Base-by-base conservation (phyloP, 2,888 invertebrate genomes). In the Himalopsyche japonica region DNA sequence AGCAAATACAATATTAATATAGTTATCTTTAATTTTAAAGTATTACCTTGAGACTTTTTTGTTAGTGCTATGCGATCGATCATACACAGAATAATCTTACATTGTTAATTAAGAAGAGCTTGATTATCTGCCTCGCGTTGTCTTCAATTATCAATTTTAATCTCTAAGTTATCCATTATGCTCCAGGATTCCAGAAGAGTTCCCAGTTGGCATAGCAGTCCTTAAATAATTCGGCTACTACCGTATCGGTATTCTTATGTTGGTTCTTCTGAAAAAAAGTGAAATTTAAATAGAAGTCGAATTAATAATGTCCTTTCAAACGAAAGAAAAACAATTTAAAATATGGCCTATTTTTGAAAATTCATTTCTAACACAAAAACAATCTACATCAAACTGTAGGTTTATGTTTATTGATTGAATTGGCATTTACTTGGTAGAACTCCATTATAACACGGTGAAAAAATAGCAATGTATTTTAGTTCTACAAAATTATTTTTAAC, bases 211-310 rank as follows among this genome's bases (percentile, higher is more conserved):
- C 34, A 43, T n/a, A 78, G 27, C 18, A 78, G 47, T 78, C 47
- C 43, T 78, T 78, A 20, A 78, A 78, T 15, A 78, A 34, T 78
- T 43, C n/a, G 24, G 12, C 3, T 10, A 24, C 10, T 24, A 43
- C 78, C 37, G 32, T 8, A 47, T 20, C 20, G 24, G 24, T 47
- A 37, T 27, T 70, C 77, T 82, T 70, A 80, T 18, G 83, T 64
- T 15, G 82, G 76, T 48, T 76, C 79, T 82, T 82, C 79, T 84
- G 76, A 20, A 27, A 79, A 84, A 47, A 77, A 57, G 57, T 24
- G 32, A n/a, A 37, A 15, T 15, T 15, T 43, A 43, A 43, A 15
- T 15, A 43, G 15, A 43, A 43, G 43, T 43, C 15, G 3, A 43
- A 43, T 1, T 3, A 4, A 15, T 43, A 43, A 3, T 7, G 12